A percentile compares a stretch with the other conserved stretches of the same genome.
phyloP scores from a whole-genome alignment of 2,888 invertebrate genomes.

The Limenitis camilla region DNA sequence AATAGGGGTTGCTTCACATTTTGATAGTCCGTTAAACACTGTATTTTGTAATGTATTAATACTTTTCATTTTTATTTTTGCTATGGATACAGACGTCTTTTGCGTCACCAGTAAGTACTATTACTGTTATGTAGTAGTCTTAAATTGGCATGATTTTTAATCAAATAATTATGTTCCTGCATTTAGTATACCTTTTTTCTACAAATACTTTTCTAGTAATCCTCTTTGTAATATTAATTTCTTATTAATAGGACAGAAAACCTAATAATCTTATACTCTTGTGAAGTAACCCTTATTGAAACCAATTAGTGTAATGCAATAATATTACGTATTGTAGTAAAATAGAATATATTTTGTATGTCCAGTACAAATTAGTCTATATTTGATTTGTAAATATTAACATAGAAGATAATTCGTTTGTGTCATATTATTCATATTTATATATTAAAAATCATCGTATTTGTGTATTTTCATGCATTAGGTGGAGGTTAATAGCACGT shows the following conservation, averaged over 20 bases:
- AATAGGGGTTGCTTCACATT: constrained; percentile 19
- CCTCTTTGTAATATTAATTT: background rate
- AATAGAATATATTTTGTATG: background rate
- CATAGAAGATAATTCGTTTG: background rate
- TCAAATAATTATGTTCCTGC: background rate
- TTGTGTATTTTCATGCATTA: background rate
- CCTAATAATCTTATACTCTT: background rate
- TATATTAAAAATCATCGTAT: background rate
- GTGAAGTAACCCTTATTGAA: constrained; percentile 16
- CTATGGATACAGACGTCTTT: constrained; percentile 20
- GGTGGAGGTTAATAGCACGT: constrained; percentile 17
- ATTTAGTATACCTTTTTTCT: background rate
- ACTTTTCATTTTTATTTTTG: constrained; percentile 11
- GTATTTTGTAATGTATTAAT: constrained; percentile 1
- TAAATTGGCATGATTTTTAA: constrained; percentile 12
- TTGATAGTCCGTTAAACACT: background rate
- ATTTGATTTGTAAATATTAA: constrained; percentile 7
- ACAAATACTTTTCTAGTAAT: background rate
- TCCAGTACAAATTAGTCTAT: constrained; percentile 14
- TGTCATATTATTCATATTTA: background rate
- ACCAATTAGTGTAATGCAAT: background rate
- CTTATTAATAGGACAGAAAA: background rate
- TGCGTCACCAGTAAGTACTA: constrained; percentile 19
- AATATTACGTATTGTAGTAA: constrained; percentile 3
- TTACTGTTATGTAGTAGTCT: constrained; percentile 4